Evolutionary conservation across 2,113 vertebrate genomes (phyloP).

Genomic region (Esox niger): DNA sequence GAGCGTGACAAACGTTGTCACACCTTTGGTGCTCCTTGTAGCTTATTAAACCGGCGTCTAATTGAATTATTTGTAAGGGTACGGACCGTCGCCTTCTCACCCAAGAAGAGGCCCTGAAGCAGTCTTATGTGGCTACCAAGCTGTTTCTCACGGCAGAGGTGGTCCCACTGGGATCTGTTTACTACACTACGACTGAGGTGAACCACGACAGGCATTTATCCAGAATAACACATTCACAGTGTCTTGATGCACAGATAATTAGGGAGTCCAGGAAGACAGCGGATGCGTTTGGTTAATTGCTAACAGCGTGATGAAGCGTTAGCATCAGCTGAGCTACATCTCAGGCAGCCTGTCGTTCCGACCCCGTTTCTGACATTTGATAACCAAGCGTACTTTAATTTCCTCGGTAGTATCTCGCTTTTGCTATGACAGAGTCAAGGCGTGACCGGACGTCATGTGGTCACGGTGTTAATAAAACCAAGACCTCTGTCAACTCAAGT

Average conservation of each 20-base stretch:
- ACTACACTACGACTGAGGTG: not conserved
- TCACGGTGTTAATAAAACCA: not conserved
- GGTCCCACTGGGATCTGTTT: conserved; percentile 5
- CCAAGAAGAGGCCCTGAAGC: conserved; percentile 34
- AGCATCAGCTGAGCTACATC: not conserved
- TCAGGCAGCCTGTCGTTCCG: not conserved
- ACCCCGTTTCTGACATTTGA: too few species aligned
- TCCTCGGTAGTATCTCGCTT: not conserved
- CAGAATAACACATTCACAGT: not conserved
- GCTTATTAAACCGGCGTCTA: conserved; percentile 48
- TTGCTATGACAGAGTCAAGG: too few species aligned
- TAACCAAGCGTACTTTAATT: not conserved
- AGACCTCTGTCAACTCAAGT: conserved; percentile 6
- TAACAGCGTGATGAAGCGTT: not conserved
- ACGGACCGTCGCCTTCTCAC: conserved; percentile 23
- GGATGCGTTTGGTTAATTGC: not conserved
- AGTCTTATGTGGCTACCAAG: conserved; percentile 25
- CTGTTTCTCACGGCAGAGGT: conserved; percentile 16
- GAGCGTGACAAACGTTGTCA: conserved; percentile 56
- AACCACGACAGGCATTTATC: not conserved
- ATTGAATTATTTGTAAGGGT: conserved; percentile 48
- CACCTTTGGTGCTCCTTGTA: conserved; percentile 49
- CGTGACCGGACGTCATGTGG: conserved; percentile 5
- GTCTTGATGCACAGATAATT: conserved; percentile 12
- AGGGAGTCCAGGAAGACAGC: not conserved